phyloP scores from a whole-genome alignment of 2,113 vertebrate genomes.

The Microcebus ravelobensis region DNA sequence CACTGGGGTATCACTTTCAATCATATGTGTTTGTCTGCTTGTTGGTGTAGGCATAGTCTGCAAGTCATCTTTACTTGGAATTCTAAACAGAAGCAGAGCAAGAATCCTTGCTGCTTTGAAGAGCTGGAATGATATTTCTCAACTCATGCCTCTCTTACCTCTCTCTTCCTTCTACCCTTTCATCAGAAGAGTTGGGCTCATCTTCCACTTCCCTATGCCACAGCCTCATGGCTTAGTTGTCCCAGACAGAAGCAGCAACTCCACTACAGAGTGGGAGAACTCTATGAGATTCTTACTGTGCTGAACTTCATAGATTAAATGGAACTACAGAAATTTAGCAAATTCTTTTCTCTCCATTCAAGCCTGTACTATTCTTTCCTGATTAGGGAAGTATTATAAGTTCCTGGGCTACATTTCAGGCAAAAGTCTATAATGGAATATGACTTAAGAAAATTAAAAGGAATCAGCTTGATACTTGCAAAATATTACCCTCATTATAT shows the following conservation, averaged over 20 bases:
- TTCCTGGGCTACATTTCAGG: background rate
- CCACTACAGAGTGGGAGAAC: background rate
- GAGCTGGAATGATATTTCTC: background rate
- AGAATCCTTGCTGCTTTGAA: background rate
- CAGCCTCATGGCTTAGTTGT: background rate
- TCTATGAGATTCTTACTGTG: background rate
- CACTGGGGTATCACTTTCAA: background rate
- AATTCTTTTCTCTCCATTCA: constrained; percentile 3
- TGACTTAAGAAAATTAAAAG: constrained; percentile 73
- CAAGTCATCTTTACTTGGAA: background rate
- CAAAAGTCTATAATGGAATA: constrained; percentile 11
- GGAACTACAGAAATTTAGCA: constrained; percentile 28
- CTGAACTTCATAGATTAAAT: background rate
- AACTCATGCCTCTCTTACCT: background rate
- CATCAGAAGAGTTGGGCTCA: background rate
- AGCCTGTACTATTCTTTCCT: background rate
- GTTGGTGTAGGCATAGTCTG: background rate
- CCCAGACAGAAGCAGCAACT: background rate
- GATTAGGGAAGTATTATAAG: background rate
- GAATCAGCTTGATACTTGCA: constrained; percentile 29
- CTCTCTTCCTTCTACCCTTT: background rate
- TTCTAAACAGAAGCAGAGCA: background rate
- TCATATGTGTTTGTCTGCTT: background rate
- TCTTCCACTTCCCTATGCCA: background rate
- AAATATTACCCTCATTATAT: background rate